Evolutionary conservation across 2,113 vertebrate species (phyloP), one percentile per base, ranked within the genome.

Genomic region (Larimichthys crocea): DNA sequence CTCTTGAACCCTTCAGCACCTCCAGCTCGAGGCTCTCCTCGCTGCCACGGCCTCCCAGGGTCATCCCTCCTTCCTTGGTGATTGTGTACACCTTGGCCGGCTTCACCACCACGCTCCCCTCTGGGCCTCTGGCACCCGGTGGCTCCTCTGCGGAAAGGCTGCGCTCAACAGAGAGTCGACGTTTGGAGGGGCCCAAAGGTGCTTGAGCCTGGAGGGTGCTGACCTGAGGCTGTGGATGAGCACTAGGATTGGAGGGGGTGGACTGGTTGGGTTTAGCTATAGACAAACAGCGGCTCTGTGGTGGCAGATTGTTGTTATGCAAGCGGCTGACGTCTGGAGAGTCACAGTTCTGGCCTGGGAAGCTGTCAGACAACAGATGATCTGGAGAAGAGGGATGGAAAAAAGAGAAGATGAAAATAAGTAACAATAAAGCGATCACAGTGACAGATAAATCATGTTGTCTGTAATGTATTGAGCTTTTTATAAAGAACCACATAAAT

Each of bases 321-420:
- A 94, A 89, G 61, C 52, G 82, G 81, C 84, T 88, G 55, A 96
- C 83, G 89, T 96, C 96, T 0, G 97, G 96, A 63, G 97, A 97
- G 63, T 97, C 96, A n/a, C 88, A 85, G 78, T 98, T 97, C 81
- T 96, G 97, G 64, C 95, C 95, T 0, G 96, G 86, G 75, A 95
- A 97, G 57, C 96, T 96, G 61, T 99, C 97, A 79, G 97, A 97
- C 74, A 99, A 88, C 77, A 99, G 94, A 94, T 97, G 97, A 94
- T 98, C 98, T 99, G 93, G 22, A 92, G 87, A 80, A 2, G 17
- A 82, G 7, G 22, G 8, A 56, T 31, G 35, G 7, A 66, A 14
- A 70, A 67, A 0, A 15, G 9, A 20, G 9, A 29, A 26, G 0
- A 79, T 22, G 10, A 9, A 16, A 11, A 24, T 5, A 50, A 8